Evolutionary conservation across 2,113 vertebrate genomes (phyloP).

Genomic region (Peromyscus maniculatus): DNA sequence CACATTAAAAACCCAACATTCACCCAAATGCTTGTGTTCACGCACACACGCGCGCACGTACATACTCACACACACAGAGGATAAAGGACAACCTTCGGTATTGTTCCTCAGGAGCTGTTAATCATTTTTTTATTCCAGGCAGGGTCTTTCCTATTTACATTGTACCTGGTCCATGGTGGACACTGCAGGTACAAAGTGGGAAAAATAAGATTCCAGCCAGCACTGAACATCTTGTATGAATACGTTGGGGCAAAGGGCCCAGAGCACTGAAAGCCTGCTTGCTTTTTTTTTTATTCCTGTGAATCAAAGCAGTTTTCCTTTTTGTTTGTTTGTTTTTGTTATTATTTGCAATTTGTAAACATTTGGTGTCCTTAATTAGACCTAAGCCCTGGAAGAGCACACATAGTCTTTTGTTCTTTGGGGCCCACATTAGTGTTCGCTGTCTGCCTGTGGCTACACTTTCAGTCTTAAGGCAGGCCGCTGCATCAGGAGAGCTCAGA

Average conservation of each 20-base stretch:
- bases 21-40: not conserved
- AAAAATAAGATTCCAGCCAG: not conserved
- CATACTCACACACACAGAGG: not conserved
- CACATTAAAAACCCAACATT: not conserved
- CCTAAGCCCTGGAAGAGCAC: not conserved
- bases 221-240: fast-evolving
- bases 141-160: not conserved
- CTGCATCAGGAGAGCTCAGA: not conserved
- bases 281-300: not conserved
- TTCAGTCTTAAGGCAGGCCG: not conserved
- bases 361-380: not conserved
- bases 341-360: not conserved
- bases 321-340: not conserved
- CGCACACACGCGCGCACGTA: not conserved
- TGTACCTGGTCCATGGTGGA: fast-evolving
- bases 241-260: not conserved
- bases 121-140: not conserved
- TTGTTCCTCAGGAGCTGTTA: no score
- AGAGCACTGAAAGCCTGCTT: not conserved
- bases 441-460: not conserved
- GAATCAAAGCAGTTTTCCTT: not conserved
- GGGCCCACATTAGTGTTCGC: not conserved
- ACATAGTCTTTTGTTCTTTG: not conserved
- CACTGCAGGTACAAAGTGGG: not conserved
- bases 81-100: not conserved